Percentiles rank a stretch among this genome's conserved stretches.
Conservation (phyloP, 1,140 invertebrate species). For the Panonychus citri region DNA sequence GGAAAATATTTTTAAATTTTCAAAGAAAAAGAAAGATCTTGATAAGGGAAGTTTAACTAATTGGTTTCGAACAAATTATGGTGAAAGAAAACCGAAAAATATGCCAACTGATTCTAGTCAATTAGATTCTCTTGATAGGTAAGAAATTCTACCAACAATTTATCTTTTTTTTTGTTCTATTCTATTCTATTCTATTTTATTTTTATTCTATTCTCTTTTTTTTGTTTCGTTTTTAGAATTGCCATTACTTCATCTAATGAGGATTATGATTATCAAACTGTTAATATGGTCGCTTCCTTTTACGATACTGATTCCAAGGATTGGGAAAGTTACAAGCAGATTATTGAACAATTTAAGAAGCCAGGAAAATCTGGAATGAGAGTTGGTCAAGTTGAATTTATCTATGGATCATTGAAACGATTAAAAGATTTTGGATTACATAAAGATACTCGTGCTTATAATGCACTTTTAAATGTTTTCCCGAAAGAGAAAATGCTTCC, state of each 20-base stretch:
- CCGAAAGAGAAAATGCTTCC: slow-evolving; percentile 76
- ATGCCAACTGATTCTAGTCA: background rate
- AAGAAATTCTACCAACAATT: background rate
- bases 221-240: background rate
- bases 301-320: background rate
- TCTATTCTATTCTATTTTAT: background rate
- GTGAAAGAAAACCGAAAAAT: too few species aligned
- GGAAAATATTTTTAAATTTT: too few species aligned
- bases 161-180: background rate
- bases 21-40: too few species aligned
- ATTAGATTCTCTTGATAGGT: background rate
- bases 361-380: background rate
- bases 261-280: background rate
- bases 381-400: slow-evolving; percentile 69
- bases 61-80: too few species aligned
- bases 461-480: slow-evolving; percentile 63
- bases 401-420: slow-evolving; percentile 56
- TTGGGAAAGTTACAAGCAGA: background rate
- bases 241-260: background rate
- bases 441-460: slow-evolving; percentile 74
- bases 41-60: too few species aligned
- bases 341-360: background rate
- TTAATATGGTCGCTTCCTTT: background rate
- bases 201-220: background rate
- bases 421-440: slow-evolving; percentile 77